Base-by-base conservation (phyloP, 2,888 invertebrate genomes). In the Archips crataeganus region DNA sequence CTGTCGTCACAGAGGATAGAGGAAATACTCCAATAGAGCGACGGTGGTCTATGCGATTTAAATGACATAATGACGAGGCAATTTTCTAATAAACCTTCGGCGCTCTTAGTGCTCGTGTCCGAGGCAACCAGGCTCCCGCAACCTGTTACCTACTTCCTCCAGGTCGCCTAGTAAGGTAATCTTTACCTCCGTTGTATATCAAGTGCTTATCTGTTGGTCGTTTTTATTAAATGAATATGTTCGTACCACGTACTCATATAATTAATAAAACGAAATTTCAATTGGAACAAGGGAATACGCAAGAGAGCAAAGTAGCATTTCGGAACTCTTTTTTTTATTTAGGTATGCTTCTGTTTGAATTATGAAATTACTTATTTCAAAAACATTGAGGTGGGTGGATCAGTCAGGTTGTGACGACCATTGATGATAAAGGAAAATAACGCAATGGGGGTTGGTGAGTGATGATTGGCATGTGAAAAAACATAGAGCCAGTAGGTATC, bases 51-150 rank as follows among this genome's bases (percentile, higher is more conserved):
- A 94, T 94, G 94, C 94, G 94, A 94, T 94, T 94, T 94, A 94
- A 94, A 94, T 94, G 94, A 94, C 92, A 94, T 94, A 94, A 94
- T 94, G 94, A 93, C 93, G 81, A 90, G 87, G 91, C 94, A 94
- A 94, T 94, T 94, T 94, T 94, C 94, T 94, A 94, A 94, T 94
- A 94, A 94, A 94, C 94, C 94, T 93, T 94, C 93, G 89, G 89
- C 82, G 86, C 92, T 93, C 90, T 91, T 92, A 90, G 90, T 87
- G 84, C 85, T 85, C 87, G 88, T 88, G 90, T 84, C 88, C 90
- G 87, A 90, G 88, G 87, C 88, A 88, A 84, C 85, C 80, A 84
- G 84, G 85, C 87, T 89, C 89, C 86, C 88, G 89, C 86, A 89
- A 91, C 91, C 91, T 91, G 93, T 90, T 92, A 92, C 84, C 88